Evolutionary conservation across 2,113 vertebrate genomes (phyloP), one percentile per base, ranked within the genome.

Genomic region (Serilophus lunatus): DNA sequence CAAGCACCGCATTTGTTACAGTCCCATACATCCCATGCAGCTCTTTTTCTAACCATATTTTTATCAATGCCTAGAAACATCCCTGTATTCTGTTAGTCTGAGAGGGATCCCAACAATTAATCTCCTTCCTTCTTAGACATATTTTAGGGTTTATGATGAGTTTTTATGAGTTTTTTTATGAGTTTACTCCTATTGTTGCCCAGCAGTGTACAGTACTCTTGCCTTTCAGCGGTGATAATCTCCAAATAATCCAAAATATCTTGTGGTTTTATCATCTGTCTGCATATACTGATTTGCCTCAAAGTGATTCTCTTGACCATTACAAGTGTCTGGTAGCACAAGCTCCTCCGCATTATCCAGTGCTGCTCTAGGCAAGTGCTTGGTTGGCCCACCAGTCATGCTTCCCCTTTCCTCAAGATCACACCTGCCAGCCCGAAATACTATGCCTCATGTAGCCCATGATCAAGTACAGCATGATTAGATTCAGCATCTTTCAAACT

Each of bases 221-320:
- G 44, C 57, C 49, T 64, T 91, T 89, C 82, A 72, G 15, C 36
- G 76, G 65, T 16, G 70, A 92, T 57, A 38, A 90, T 72, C 75
- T 85, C 75, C 45, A 72, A 68, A 61, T 49, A 69, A 93, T 76
- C 74, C 70, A 80, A 87, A 57, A 13, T 45, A 6, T n/a, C 50
- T 57, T 65, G 82, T 63, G 59, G 61, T 68, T 93, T 93, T 82
- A 82, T 94, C 74, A 92, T 86, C 88, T 93, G 63, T 76, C 50
- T 77, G 36, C 68, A 72, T 31, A 45, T 74, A 45, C n/a, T 69
- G 7, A 6, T 74, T 93, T 92, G 47, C 77, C 38, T 70, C 42
- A 26, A 44, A 51, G 42, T 14, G 28, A 63, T 80, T 77, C 25
- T 76, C 38, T 53, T 70, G 45, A 49, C 50, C 40, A 12, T 65